A percentile compares a stretch with the other conserved stretches of the same genome.
Conservation (phyloP, 1,140 invertebrate species). For the Aphaenogaster floridana region DNA sequence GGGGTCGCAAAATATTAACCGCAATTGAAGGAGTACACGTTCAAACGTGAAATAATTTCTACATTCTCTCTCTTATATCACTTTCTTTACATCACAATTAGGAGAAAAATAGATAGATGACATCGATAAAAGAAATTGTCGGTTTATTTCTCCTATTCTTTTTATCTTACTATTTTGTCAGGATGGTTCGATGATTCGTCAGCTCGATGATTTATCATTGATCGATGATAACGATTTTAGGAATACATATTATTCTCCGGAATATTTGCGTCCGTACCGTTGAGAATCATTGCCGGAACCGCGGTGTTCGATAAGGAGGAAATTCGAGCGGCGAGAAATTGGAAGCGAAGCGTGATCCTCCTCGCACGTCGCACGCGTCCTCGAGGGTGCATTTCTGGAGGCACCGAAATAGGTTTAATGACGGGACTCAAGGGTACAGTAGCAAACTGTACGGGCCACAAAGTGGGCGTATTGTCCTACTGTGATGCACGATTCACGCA, state of each 20-base stretch:
- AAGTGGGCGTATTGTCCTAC: constrained; percentile 63
- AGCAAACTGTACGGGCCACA: constrained; percentile 46
- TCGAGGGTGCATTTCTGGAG: constrained; percentile 52
- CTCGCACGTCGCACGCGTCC: not conserved
- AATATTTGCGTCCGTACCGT: not conserved
- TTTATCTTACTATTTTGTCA: not conserved
- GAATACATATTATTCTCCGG: not conserved
- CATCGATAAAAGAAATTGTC: not conserved
- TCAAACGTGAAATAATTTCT: not conserved
- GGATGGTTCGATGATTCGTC: not conserved
- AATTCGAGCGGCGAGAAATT: constrained; percentile 38
- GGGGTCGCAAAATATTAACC: not conserved
- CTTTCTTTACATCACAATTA: not conserved
- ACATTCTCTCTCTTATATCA: not conserved
- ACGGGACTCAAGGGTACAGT: constrained; percentile 45
- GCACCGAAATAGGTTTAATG: constrained; percentile 60
- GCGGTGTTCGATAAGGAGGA: constrained; percentile 1
- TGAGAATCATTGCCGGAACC: constrained; percentile 12
- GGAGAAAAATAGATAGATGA: not conserved
- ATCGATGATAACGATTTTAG: not conserved
- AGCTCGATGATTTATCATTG: not conserved
- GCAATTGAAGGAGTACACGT: not conserved
- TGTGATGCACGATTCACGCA: constrained; percentile 55
- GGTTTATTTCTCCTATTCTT: not conserved
- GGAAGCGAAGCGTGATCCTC: constrained; percentile 4